phyloP scores from a whole-genome alignment of 2,888 invertebrate genomes.

The Mycogona germanica region DNA sequence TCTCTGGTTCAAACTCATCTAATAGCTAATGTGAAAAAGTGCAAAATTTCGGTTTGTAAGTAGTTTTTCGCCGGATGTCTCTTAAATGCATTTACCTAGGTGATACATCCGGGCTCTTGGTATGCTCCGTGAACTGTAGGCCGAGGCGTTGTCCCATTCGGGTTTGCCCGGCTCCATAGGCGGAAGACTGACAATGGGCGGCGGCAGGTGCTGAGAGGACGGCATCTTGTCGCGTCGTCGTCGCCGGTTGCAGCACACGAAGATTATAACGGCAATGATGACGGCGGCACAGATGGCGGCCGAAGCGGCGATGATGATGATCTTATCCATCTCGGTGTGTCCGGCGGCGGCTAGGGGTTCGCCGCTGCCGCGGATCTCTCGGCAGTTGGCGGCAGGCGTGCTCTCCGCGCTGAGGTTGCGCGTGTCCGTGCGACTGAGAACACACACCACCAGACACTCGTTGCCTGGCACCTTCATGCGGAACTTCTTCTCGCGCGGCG shows the following conservation, averaged over 20 bases:
- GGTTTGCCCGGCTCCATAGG: conserved; percentile 17
- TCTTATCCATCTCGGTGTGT: conserved; percentile 62
- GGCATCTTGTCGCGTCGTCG: conserved; percentile 15
- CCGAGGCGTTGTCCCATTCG: conserved; percentile 81
- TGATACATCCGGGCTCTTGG: conserved; percentile 76
- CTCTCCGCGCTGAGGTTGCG: conserved; percentile 39
- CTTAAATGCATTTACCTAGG: conserved; percentile 47
- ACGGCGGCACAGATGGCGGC: conserved; percentile 88
- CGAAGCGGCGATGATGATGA: conserved; percentile 74
- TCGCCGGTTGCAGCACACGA: conserved; percentile 67
- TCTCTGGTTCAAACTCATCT: neutral
- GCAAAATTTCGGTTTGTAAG: neutral
- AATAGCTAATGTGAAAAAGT: neutral
- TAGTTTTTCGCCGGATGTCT: conserved; percentile 29
- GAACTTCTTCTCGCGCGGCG: conserved; percentile 79
- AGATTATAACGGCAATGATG: conserved; percentile 76
- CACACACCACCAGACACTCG: conserved; percentile 90
- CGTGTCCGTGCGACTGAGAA: conserved; percentile 76
- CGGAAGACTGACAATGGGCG: conserved; percentile 18
- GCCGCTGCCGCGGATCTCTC: conserved; percentile 16
- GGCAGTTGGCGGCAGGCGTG: conserved; percentile 18
- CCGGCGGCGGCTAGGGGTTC: neutral
- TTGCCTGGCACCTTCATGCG: conserved; percentile 81
- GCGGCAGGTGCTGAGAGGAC: conserved; percentile 18
- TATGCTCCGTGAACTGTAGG: conserved; percentile 80